Evolutionary conservation across 2,888 invertebrate genomes (phyloP).

Genomic region (Xylota segnis): DNA sequence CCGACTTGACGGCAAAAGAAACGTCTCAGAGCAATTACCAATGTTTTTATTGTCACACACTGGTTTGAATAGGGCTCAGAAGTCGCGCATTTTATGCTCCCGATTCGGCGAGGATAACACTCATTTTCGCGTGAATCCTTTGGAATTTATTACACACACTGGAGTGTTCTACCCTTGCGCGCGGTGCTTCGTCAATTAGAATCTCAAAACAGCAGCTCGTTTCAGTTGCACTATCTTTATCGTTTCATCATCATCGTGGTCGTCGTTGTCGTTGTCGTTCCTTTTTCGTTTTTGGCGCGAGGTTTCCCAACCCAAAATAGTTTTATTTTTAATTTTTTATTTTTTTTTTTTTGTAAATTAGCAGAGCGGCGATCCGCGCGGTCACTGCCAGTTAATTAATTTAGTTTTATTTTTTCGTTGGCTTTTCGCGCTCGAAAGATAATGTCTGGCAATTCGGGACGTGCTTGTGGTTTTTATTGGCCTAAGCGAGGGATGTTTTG

Average conservation of each 20-base stretch:
- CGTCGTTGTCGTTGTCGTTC: constrained; percentile 27
- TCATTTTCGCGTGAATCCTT: constrained; percentile 71
- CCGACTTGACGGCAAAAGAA: constrained; percentile 14
- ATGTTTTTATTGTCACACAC: constrained; percentile 69
- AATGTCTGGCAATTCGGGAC: constrained; percentile 71
- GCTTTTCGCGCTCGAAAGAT: constrained; percentile 62
- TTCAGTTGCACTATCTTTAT: constrained; percentile 69
- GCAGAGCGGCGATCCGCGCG: constrained; percentile 22
- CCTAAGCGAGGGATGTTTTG: constrained; percentile 52
- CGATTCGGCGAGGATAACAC: constrained; percentile 66
- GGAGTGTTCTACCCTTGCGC: constrained; percentile 26
- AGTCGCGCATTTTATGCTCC: constrained; percentile 64
- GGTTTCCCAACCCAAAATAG: constrained; percentile 52
- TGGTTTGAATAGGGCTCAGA: constrained; percentile 36
- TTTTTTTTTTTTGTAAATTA: not conserved
- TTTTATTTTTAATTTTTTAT: constrained; percentile 9
- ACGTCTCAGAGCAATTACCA: constrained; percentile 61
- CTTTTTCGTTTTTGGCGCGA: constrained; percentile 40
- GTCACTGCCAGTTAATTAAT: constrained; percentile 67
- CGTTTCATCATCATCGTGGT: constrained; percentile 53
- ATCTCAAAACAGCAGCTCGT: constrained; percentile 59
- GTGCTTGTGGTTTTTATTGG: constrained; percentile 69
- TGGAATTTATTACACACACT: constrained; percentile 68
- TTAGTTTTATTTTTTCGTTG: constrained; percentile 67
- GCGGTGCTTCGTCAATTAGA: constrained; percentile 55